Conservation (phyloP, 2,113 vertebrate species). For the Cavia porcellus region DNA sequence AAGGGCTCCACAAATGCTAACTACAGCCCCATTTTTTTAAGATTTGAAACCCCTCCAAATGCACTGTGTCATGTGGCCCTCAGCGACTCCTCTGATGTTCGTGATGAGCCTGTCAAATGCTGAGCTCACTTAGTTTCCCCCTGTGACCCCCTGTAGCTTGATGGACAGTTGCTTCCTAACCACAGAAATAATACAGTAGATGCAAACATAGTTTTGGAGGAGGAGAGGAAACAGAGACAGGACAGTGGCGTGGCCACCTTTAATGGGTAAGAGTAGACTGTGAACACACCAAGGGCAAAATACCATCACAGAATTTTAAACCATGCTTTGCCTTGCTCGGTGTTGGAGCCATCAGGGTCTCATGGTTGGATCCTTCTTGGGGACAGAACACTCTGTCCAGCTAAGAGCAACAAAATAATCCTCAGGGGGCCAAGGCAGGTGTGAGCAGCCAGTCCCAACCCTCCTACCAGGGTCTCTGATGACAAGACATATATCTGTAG, state of each 20-base stretch:
- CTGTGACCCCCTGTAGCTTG: background rate
- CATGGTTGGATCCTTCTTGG: fast-evolving
- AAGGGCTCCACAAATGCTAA: fast-evolving
- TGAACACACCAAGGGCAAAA: fast-evolving
- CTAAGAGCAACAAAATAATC: too few species aligned
- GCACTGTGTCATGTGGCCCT: background rate
- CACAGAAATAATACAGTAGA: background rate
- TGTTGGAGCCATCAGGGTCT: fast-evolving
- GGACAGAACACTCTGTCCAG: too few species aligned
- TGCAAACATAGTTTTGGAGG: background rate
- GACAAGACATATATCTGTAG: constrained; percentile 72
- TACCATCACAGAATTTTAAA: fast-evolving
- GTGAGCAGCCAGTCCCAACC: background rate
- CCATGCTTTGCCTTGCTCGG: fast-evolving
- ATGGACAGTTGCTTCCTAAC: background rate
- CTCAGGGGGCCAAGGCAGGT: background rate
- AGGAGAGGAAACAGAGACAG: background rate
- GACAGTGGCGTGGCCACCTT: background rate
- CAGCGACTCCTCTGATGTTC: too few species aligned
- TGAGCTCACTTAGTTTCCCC: too few species aligned
- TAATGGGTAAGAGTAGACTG: background rate
- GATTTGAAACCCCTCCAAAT: background rate
- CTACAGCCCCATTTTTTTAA: background rate
- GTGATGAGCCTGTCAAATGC: fast-evolving
- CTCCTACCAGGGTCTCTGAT: constrained; percentile 61